These are phyloP conservation scores for Riparia riparia DNA, from an alignment of 2,113 vertebrate species.

Conservation along the genomic window DNA sequence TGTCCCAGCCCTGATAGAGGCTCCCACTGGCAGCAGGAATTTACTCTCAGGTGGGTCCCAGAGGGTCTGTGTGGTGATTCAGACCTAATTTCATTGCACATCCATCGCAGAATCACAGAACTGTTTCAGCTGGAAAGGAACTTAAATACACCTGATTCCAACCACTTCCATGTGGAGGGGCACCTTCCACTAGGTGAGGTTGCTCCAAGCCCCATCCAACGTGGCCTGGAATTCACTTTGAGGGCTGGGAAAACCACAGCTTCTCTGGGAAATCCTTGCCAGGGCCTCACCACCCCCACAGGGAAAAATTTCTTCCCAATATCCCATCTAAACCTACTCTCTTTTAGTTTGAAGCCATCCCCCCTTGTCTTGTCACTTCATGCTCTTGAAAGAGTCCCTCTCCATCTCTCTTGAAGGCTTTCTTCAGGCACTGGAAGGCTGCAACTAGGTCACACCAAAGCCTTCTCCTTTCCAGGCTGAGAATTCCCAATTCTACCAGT, in stretches of 20 bases:
- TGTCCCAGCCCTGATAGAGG: background rate
- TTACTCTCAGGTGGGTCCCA: background rate
- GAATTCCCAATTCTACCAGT: background rate
- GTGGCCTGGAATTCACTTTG: background rate
- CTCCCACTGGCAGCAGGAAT: background rate
- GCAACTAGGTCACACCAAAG: background rate
- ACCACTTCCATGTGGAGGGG: background rate
- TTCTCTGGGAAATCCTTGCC: background rate
- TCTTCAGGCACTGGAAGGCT: background rate
- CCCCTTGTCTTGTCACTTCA: background rate
- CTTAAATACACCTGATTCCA: background rate
- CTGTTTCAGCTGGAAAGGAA: background rate
- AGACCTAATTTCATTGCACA: background rate
- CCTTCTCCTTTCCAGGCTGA: background rate
- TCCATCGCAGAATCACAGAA: background rate
- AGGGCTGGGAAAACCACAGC: background rate
- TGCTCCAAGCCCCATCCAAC: background rate
- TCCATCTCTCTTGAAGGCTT: background rate
- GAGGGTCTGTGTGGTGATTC: background rate
- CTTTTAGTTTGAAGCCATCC: background rate
- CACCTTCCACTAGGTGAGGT: background rate
- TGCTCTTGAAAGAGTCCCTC: background rate
- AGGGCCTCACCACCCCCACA: accelerated
- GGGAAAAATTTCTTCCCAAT: background rate
- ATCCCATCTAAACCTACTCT: background rate